Evolutionary conservation across 2,888 invertebrate species (phyloP).

Genomic region (Erebia ligea): DNA sequence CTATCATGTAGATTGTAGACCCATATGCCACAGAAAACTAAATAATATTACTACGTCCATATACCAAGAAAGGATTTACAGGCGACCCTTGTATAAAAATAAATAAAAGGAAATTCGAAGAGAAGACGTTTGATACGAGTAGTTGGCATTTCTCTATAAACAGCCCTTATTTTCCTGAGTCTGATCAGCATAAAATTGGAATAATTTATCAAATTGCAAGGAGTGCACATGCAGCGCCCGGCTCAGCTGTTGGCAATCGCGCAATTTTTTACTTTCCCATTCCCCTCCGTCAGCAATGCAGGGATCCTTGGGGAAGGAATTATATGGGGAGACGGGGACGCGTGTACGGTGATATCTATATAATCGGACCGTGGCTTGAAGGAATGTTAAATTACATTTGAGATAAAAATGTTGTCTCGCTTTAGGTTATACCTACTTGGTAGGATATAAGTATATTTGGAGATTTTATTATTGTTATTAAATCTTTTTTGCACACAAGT

Average conservation of each 20-base stretch:
- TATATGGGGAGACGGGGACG: slow-evolving; percentile 52
- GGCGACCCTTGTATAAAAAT: too few relatives aligned
- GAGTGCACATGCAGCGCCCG: slow-evolving; percentile 70
- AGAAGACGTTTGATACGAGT: too few relatives aligned
- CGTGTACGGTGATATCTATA: slow-evolving; percentile 50
- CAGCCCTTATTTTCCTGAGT: slow-evolving; percentile 35
- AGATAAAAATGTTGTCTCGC: slow-evolving; percentile 29
- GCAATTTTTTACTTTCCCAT: slow-evolving; percentile 72
- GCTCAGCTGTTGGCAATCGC: slow-evolving; percentile 70
- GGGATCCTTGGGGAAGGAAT: slow-evolving; percentile 64
- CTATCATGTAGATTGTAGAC: too few relatives aligned
- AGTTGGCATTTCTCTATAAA: not conserved
- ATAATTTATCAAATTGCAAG: slow-evolving; percentile 78
- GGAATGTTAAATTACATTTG: slow-evolving; percentile 39
- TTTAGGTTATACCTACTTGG: not conserved
- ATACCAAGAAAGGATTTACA: too few relatives aligned
- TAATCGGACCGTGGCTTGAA: slow-evolving; percentile 51
- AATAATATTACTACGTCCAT: too few relatives aligned
- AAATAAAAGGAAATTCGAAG: too few relatives aligned
- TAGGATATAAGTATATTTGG: not conserved
- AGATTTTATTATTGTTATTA: too few relatives aligned
- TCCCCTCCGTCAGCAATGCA: slow-evolving; percentile 58
- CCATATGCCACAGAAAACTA: too few relatives aligned
- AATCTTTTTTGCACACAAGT: too few relatives aligned
- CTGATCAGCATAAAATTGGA: slow-evolving; percentile 68